phyloP scores from a whole-genome alignment of 2,888 invertebrate species.

The Glaucopsyche alexis region DNA sequence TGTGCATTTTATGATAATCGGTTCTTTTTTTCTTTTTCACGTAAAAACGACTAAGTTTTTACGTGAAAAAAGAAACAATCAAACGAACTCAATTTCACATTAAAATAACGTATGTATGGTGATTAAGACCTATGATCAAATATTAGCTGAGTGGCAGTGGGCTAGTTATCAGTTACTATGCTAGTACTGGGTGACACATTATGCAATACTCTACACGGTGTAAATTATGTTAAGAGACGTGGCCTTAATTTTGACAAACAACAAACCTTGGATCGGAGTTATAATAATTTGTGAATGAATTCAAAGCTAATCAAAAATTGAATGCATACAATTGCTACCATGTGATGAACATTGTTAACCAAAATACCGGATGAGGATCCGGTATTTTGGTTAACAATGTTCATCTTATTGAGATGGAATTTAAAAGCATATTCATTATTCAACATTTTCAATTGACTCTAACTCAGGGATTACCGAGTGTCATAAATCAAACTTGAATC shows the following conservation, averaged over 20 bases:
- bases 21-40: no score
- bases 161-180: neutral
- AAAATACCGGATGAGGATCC: no score
- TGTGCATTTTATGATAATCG: no score
- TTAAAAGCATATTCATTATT: neutral
- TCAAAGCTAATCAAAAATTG: neutral
- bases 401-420: neutral
- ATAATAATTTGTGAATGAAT: conserved; percentile 7
- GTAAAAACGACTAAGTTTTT: no score
- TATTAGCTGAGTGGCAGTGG: neutral
- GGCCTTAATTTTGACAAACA: neutral
- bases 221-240: conserved; percentile 21
- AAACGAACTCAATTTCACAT: no score
- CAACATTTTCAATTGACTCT: neutral
- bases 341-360: conserved; percentile 2
- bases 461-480: neutral
- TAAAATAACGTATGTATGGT: no score
- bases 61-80: no score
- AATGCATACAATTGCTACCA: neutral
- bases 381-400: neutral
- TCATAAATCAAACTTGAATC: neutral
- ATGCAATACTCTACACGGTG: neutral
- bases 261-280: neutral
- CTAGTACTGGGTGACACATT: neutral
- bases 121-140: no score